Base-by-base conservation (phyloP, 2,797 vertebrate genomes). In the Bovichtus variegatus region DNA sequence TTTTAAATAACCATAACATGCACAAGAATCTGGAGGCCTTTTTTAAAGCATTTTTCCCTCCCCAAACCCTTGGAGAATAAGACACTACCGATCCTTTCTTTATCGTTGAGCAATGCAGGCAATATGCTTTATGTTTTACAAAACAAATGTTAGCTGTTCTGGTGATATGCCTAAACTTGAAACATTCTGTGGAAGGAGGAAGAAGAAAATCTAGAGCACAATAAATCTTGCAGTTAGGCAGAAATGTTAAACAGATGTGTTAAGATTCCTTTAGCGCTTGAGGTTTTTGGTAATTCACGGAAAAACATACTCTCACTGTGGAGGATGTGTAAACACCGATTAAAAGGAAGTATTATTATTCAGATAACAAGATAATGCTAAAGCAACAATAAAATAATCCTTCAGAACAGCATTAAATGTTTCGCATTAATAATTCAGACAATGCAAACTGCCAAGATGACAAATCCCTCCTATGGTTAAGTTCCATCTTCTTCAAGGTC, bases 191-290 rank as follows among this genome's bases (percentile, higher is more conserved):
- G 27, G 68, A 78, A 80, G 36, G 38, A 55, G 49, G 36, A 67
- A n/a, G 60, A 71, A 44, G 58, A 65, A 79, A 77, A 84, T 71
- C 54, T 67, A 9, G 76, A 70, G 49, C 27, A 67, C 66, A 83
- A 83, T 92, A 88, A 87, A 90, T 90, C 81, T 80, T 75, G 19
- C 44, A 84, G 75, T 78, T 78, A 67, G 49, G 31, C 41, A 69
- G 76, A 89, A 88, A 92, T 85, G 68, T 78, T 82, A 50, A 92
- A 85, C 89, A 91, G 85, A 90, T 92, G 91, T 89, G 68, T 76
- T 71, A 55, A 74, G 75, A 86, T 79, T 84, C 53, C 40, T 67
- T 85, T 74, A 73, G 70, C 60, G 77, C 72, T 88, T 81, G 69
- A 76, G 80, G 82, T 80, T 88, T 34, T 83, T 12, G n/a, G 71